Evolutionary conservation across 2,888 invertebrate species (phyloP), one percentile per base, ranked within the genome.

Genomic region (Acrocyrtus sp.): DNA sequence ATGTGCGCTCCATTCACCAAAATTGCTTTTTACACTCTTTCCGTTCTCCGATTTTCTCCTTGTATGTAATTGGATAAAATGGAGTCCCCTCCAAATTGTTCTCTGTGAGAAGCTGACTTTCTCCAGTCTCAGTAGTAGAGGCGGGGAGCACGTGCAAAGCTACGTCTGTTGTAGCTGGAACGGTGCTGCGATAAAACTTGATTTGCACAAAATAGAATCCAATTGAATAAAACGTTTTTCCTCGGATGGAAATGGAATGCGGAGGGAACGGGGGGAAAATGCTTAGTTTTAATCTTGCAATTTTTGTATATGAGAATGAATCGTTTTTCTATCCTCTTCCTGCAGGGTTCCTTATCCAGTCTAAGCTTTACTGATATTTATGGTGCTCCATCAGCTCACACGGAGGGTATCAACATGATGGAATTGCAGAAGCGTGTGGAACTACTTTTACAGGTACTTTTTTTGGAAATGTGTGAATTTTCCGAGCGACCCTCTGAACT

Each of bases 281-380:
- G n/a, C n/a, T n/a, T n/a, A n/a, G n/a, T n/a, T n/a, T n/a, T n/a
- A n/a, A n/a, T n/a, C n/a, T n/a, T n/a, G n/a, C n/a, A n/a, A n/a
- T n/a, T n/a, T n/a, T n/a, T n/a, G n/a, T n/a, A n/a, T n/a, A n/a
- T n/a, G n/a, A n/a, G n/a, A n/a, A n/a, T n/a, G n/a, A n/a, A n/a
- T n/a, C n/a, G n/a, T n/a, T n/a, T 56, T 56, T 54, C 54, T 47
- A 26, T 22, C 27, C 34, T 21, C 6, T 27, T 60, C 27, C 53
- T 41, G 12, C 67, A 94, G 86, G 94, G 94, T 58, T 96, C 95
- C 0, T 85, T 95, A 72, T 92, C 92, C 83, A 94, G 94, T 27
- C 88, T 94, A 72, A 94, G 93, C 84, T 96, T 96, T 83, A 95
- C 96, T 24, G 97, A 97, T 84, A 96, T 97, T 80, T 97, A 97